phyloP scores from a whole-genome alignment of 2,113 vertebrate species.

The Colinus virginianus region DNA sequence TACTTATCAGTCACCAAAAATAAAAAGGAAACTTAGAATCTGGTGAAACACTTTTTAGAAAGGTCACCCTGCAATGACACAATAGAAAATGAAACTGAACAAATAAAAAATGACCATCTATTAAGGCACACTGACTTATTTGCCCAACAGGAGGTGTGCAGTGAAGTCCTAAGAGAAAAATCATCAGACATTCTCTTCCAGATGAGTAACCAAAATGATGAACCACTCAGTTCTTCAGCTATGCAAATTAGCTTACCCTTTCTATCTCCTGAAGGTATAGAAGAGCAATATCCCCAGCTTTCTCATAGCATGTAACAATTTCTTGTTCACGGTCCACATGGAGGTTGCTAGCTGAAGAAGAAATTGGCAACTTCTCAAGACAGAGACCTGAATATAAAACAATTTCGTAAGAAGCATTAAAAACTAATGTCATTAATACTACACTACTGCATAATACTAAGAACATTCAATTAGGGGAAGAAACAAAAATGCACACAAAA shows the following conservation, averaged over 20 bases:
- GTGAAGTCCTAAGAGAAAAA: background rate
- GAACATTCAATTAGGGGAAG: background rate
- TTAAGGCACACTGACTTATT: background rate
- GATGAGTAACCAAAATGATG: background rate
- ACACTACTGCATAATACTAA: background rate
- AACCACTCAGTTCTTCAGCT: background rate
- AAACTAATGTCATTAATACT: background rate
- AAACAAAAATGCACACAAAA: background rate
- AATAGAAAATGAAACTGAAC: background rate
- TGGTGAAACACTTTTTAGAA: background rate
- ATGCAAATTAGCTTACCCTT: constrained; percentile 80
- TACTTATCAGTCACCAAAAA: background rate
- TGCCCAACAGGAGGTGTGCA: background rate
- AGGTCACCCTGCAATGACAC: background rate
- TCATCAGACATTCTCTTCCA: background rate
- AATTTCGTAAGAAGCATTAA: background rate
- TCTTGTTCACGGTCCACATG: constrained; percentile 88
- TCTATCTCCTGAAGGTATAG: constrained; percentile 97
- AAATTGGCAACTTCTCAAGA: constrained; percentile 90
- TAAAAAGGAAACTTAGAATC: background rate
- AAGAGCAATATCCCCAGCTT: constrained; percentile 96
- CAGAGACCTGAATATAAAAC: constrained; percentile 85
- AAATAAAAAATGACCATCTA: background rate
- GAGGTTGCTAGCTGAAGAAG: constrained; percentile 86
- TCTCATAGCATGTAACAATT: constrained; percentile 96